phyloP scores from a whole-genome alignment of 2,888 invertebrate species.

The Zeuzera pyrina region DNA sequence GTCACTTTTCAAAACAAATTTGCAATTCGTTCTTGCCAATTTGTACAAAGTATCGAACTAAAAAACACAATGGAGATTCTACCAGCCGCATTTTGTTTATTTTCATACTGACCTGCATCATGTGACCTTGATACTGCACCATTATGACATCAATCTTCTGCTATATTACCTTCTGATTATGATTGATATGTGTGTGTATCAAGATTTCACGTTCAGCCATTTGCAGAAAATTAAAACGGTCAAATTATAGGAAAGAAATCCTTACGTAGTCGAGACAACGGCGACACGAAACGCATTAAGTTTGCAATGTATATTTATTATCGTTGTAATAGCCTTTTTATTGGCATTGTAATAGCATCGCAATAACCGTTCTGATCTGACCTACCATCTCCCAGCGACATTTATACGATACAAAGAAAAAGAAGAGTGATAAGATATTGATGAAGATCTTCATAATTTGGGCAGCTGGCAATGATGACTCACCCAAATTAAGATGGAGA shows the following conservation, averaged over 20 bases:
- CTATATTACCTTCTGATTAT: slow-evolving; percentile 18
- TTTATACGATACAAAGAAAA: background rate
- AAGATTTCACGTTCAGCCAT: slow-evolving; percentile 25
- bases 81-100: slow-evolving; percentile 39
- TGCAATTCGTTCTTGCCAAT: too few relatives aligned
- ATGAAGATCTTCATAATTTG: slow-evolving; percentile 28
- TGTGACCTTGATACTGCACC: slow-evolving; percentile 53
- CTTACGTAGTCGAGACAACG: slow-evolving; percentile 17
- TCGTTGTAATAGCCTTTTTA: slow-evolving; percentile 15
- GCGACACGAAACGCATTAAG: slow-evolving; percentile 9
- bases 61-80: slow-evolving; percentile 28
- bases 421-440: background rate
- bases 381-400: slow-evolving; percentile 8
- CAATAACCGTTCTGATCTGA: slow-evolving; percentile 24
- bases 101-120: slow-evolving; percentile 37
- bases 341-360: slow-evolving; percentile 20
- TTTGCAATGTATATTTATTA: slow-evolving; percentile 16
- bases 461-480: slow-evolving; percentile 37
- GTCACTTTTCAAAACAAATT: too few relatives aligned
- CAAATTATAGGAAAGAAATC: slow-evolving; percentile 15
- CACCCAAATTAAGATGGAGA: slow-evolving; percentile 55
- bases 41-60: too few relatives aligned
- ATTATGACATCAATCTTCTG: slow-evolving; percentile 47
- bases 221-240: slow-evolving; percentile 14
- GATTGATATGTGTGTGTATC: slow-evolving; percentile 37